phyloP scores from a whole-genome alignment of 2,888 invertebrate species.

The Neelides folsomi region DNA sequence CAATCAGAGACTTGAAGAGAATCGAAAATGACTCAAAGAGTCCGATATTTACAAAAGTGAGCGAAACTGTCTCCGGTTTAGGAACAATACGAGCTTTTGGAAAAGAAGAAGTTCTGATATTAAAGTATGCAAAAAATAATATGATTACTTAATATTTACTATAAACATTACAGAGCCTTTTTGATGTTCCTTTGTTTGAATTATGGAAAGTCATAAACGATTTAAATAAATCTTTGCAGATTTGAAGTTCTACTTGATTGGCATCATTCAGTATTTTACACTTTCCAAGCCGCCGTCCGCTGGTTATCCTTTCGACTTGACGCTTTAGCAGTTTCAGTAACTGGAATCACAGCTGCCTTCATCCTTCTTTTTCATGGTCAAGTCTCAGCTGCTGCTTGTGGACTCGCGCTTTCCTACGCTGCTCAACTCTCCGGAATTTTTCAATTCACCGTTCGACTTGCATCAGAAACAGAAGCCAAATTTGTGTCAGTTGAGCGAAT shows the following conservation, averaged over 20 bases:
- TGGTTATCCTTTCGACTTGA: constrained; percentile 43
- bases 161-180: too few relatives aligned
- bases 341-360: constrained; percentile 21
- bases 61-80: constrained; percentile 47
- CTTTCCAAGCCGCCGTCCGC: constrained; percentile 43
- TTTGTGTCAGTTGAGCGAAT: constrained; percentile 44
- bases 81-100: constrained; percentile 48
- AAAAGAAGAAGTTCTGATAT: constrained; percentile 38
- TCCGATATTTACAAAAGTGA: constrained; percentile 47
- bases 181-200: too few relatives aligned
- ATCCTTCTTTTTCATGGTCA: constrained; percentile 24
- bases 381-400: constrained; percentile 35
- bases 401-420: constrained; percentile 49
- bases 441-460: constrained; percentile 43
- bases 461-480: constrained; percentile 41
- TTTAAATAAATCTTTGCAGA: constrained; percentile 9
- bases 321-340: constrained; percentile 33
- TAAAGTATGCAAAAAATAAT: too few relatives aligned
- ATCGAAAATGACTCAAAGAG: constrained; percentile 46
- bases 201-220: too few relatives aligned
- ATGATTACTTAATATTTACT: too few relatives aligned
- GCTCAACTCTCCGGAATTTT: constrained; percentile 47
- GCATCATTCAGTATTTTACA: constrained; percentile 36
- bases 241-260: constrained; percentile 24
- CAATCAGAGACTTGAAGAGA: constrained; percentile 43